Evolutionary conservation across 2,888 invertebrate species (phyloP).

Genomic region (Spatulosminthurus flaviceps): DNA sequence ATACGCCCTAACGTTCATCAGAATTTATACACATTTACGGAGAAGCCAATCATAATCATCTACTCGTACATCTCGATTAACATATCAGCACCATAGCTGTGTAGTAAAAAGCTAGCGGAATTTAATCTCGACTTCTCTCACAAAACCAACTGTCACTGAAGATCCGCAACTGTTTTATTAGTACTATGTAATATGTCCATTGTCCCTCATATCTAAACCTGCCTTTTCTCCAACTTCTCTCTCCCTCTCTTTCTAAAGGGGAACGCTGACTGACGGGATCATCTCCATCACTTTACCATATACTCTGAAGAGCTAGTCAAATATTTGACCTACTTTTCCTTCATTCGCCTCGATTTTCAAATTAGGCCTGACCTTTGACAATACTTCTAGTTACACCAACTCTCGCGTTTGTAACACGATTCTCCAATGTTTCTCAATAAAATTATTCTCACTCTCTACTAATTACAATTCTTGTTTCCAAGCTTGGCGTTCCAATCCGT

Average conservation of each 20-base stretch:
- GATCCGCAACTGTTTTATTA: constrained; percentile 3
- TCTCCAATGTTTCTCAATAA: background rate
- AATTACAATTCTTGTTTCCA: background rate
- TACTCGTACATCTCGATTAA: constrained; percentile 46
- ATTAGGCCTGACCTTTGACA: constrained; percentile 18
- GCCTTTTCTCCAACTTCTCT: background rate
- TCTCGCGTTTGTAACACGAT: background rate
- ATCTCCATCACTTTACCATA: background rate
- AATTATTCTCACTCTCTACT: background rate
- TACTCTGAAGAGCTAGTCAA: background rate
- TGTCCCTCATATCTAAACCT: background rate
- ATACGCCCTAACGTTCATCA: constrained; percentile 28
- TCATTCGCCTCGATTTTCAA: constrained; percentile 26
- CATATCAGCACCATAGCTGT: constrained; percentile 33
- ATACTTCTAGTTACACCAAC: background rate
- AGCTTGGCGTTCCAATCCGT: too few relatives aligned
- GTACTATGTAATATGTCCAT: background rate
- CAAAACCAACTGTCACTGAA: background rate
- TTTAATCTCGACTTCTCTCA: background rate
- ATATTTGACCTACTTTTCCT: constrained; percentile 23
- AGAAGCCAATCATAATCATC: constrained; percentile 60
- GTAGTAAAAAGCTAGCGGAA: background rate
- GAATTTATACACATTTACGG: constrained; percentile 25
- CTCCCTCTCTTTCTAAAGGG: background rate
- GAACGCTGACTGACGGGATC: background rate